Conservation (phyloP, 2,888 invertebrate species). For the Diarsia mendica region DNA sequence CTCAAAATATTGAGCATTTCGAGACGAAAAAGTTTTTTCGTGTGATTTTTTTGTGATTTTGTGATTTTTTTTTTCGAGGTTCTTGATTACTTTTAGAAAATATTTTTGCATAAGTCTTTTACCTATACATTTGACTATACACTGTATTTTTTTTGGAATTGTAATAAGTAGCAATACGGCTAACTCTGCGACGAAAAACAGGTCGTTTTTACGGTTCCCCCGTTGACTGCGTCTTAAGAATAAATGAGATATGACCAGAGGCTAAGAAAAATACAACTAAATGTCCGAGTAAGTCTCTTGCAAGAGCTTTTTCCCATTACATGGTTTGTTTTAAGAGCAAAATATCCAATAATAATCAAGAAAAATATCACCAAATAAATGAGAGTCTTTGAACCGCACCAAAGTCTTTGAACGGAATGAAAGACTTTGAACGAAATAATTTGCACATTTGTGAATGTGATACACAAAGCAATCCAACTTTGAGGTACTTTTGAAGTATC, state of each 20-base stretch:
- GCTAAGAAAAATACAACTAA: slow-evolving; percentile 5
- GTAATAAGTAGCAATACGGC: too few species aligned
- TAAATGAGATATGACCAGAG: slow-evolving; percentile 33
- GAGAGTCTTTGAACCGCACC: slow-evolving; percentile 26
- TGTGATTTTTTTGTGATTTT: too few species aligned
- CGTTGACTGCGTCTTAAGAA: too few species aligned
- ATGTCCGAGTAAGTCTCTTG: slow-evolving; percentile 3
- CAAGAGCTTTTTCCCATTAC: neutral
- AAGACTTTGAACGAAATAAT: slow-evolving; percentile 22
- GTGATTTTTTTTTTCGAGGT: too few species aligned
- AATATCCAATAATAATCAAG: slow-evolving; percentile 1
- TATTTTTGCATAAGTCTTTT: too few species aligned
- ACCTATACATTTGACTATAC: too few species aligned
- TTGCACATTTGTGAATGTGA: slow-evolving; percentile 1
- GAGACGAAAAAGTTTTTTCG: too few species aligned
- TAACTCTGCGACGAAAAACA: too few species aligned
- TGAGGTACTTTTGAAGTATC: neutral
- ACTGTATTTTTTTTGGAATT: too few species aligned
- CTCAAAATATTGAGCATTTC: too few species aligned
- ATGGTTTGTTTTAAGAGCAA: neutral
- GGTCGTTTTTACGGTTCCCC: too few species aligned
- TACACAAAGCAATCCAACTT: slow-evolving; percentile 16
- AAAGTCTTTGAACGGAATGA: slow-evolving; percentile 16
- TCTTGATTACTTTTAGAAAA: too few species aligned
- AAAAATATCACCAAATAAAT: slow-evolving; percentile 9